Base-by-base conservation (phyloP, 2,797 vertebrate genomes). In the Malurus leucopterus region DNA sequence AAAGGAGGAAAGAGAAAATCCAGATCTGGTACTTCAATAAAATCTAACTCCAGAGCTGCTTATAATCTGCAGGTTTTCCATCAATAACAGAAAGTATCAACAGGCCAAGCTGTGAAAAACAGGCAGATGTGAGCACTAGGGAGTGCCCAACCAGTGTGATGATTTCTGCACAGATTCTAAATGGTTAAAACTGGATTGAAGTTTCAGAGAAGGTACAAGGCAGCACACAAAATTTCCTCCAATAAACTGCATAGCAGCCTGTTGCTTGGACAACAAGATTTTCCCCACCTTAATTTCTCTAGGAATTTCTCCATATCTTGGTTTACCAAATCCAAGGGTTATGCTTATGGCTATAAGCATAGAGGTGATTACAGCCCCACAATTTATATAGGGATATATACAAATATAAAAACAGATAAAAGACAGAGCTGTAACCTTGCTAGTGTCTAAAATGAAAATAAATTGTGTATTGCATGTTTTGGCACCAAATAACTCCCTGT, bases 211-310 rank as follows among this genome's bases (percentile, higher is more conserved):
- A 70, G 14, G 29, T 44, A 55, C 53, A 84, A 67, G 22, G 23
- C 49, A 78, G 30, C 8, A n/a, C n/a, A 34, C 11, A 59, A 73
- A 65, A 36, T 71, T 65, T 68, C 26, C 34, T 73, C 40, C 15
- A 50, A 11, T 40, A 47, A 82, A 23, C 20, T 69, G 8, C 19
- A 43, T 9, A 54, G 46, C 18, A 86, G 26, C n/a, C 19, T 75
- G 7, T 44, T 85, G n/a, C 10, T 91, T n/a, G 54, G 43, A 11
- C 0, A 0, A 11, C 46, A 53, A 17, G 27, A 43, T 16, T 69
- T 74, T 67, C 24, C 24, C 11, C 14, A 26, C 32, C 29, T 76
- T 59, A 41, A 67, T 70, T 76, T 77, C 30, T 62, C 62, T 61
- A 72, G 50, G 44, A 86, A 69, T 8, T 32, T 6, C 15, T 40